Percentiles rank a stretch among this genome's conserved stretches.
Evolutionary conservation across 2,113 vertebrate genomes (phyloP).

Genomic region (Ptyas mucosa): DNA sequence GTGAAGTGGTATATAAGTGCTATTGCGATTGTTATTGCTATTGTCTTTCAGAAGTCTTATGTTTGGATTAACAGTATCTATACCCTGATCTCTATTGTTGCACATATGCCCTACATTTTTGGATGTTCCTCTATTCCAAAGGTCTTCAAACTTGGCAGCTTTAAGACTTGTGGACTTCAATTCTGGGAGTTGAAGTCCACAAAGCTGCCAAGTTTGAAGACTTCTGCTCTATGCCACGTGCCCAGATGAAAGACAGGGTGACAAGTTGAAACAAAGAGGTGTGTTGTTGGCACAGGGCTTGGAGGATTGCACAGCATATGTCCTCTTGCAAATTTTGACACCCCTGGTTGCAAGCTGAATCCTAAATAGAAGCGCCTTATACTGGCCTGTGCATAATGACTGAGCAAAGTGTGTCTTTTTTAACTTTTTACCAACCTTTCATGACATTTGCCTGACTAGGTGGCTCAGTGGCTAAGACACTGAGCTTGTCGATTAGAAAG

Average conservation of each 20-base stretch:
- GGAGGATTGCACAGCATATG: not conserved
- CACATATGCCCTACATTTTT: not conserved
- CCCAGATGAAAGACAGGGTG: not conserved
- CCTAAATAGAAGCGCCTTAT: constrained; percentile 59
- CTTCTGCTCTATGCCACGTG: not conserved
- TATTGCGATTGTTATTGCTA: too few relatives aligned
- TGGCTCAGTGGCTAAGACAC: too few relatives aligned
- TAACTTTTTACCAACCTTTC: not conserved
- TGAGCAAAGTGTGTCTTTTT: not conserved
- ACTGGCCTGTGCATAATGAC: constrained; percentile 12
- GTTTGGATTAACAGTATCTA: not conserved
- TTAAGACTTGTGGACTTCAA: too few relatives aligned
- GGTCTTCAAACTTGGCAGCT: too few relatives aligned
- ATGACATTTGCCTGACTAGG: not conserved
- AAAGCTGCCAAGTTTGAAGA: too few relatives aligned
- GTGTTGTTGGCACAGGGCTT: not conserved
- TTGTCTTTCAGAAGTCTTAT: not conserved
- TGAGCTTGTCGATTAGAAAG: too few relatives aligned
- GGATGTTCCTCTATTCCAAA: not conserved
- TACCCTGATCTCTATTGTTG: not conserved
- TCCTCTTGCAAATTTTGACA: not conserved
- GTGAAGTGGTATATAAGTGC: too few relatives aligned
- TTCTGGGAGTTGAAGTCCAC: too few relatives aligned
- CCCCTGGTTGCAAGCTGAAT: not conserved
- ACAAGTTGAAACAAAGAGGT: too few relatives aligned